phyloP scores from a whole-genome alignment of 1,140 invertebrate species.

The Aleiodes sp. region DNA sequence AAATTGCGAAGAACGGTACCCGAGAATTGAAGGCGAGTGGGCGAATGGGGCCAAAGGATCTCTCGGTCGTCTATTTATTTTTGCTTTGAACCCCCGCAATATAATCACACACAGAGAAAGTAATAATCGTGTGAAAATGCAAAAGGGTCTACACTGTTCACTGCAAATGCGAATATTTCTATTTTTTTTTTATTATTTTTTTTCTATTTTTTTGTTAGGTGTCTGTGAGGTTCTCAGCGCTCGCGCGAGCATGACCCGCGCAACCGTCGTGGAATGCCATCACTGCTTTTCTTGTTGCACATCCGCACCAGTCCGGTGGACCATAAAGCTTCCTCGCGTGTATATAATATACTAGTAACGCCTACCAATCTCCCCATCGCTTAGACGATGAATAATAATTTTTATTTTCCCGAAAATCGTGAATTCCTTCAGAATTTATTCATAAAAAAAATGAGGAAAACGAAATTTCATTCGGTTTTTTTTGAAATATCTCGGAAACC shows the following conservation, averaged over 20 bases:
- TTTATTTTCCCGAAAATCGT: no score
- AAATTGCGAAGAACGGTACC: not conserved
- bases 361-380: not conserved
- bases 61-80: not conserved
- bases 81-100: not conserved
- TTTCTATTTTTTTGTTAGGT: no score
- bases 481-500: no score
- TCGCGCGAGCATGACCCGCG: constrained; percentile 42
- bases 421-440: no score
- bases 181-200: no score
- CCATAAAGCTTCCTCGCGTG: not conserved
- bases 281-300: constrained; percentile 13
- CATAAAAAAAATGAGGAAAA: no score
- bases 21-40: constrained; percentile 6
- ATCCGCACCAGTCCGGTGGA: not conserved
- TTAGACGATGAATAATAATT: no score
- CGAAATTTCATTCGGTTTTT: no score
- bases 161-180: no score
- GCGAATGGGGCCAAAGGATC: constrained; percentile 7
- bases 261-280: constrained; percentile 36
- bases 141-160: no score
- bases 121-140: constrained; percentile 10
- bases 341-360: not conserved
- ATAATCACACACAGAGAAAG: not conserved
- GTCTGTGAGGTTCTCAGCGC: constrained; percentile 32